Evolutionary conservation across 2,113 vertebrate genomes (phyloP).

Genomic region (Ciconia stormi): DNA sequence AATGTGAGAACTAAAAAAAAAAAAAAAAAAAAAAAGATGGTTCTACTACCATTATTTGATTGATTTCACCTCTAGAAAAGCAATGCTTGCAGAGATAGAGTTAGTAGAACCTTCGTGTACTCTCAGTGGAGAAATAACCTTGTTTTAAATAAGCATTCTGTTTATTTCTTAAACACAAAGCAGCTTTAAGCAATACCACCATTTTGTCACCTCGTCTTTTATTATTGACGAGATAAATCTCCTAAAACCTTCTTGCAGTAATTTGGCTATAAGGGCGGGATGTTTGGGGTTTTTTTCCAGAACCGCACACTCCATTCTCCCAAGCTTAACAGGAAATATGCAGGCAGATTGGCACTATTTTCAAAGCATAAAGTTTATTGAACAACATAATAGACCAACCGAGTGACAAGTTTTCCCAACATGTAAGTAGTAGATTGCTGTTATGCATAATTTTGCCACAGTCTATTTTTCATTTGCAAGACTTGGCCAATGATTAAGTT

Average conservation of each 20-base stretch:
- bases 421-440: background rate
- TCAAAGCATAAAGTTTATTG: background rate
- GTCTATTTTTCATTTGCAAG: background rate
- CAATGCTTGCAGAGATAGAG: background rate
- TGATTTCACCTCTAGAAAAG: background rate
- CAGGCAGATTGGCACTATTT: background rate
- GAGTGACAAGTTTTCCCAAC: background rate
- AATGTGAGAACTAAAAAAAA: background rate
- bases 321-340: background rate
- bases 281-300: background rate
- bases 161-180: background rate
- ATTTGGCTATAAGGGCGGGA: background rate
- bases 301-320: background rate
- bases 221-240: background rate
- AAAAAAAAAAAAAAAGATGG: background rate
- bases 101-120: background rate
- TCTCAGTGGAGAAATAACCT: background rate
- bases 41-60: background rate
- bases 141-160: background rate
- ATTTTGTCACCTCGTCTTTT: background rate
- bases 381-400: background rate
- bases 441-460: background rate
- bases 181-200: background rate
- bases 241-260: background rate
- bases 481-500: background rate